A percentile compares a stretch with the other conserved stretches of the same genome.
These are phyloP conservation scores for Chirona hameri DNA, from an alignment of 2,888 invertebrate species.

Conservation along the genomic window DNA sequence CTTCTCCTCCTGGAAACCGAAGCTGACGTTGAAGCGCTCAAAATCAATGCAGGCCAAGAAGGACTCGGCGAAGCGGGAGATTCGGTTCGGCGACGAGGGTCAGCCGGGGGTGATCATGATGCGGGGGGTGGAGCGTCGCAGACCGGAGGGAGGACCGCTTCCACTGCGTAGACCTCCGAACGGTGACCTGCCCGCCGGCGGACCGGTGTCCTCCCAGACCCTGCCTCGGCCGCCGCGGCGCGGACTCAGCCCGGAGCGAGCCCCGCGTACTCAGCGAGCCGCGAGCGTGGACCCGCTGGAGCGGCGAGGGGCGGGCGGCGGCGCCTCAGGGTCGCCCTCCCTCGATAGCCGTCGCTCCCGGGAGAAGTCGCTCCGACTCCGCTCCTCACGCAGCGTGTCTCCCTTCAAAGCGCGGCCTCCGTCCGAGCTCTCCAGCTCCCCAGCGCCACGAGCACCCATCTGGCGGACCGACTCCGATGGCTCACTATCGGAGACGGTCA, in stretches of 20 bases:
- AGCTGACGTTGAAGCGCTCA: constrained; percentile 1
- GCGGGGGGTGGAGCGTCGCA: neutral
- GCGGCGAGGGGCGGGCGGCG: neutral
- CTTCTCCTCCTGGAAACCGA: neutral
- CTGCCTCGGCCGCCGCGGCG: neutral
- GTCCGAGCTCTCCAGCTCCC: constrained; percentile 1
- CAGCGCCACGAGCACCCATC: constrained; percentile 2
- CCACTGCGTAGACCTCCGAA: neutral
- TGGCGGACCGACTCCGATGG: neutral
- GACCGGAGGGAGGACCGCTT: neutral
- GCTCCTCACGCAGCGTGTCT: neutral
- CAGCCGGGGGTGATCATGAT: neutral
- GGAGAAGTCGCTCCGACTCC: neutral
- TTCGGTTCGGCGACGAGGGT: neutral
- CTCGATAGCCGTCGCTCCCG: neutral
- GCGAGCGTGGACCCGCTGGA: neutral
- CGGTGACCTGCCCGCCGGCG: neutral
- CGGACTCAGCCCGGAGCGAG: neutral
- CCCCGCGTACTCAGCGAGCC: neutral
- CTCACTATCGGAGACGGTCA: neutral
- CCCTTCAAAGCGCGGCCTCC: neutral
- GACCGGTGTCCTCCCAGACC: neutral
- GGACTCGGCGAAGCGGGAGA: neutral
- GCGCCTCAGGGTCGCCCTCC: neutral
- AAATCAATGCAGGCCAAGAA: neutral